Base-by-base conservation (phyloP, 53 echinoderm and acorn worm species). In the Zoroaster sp. region DNA sequence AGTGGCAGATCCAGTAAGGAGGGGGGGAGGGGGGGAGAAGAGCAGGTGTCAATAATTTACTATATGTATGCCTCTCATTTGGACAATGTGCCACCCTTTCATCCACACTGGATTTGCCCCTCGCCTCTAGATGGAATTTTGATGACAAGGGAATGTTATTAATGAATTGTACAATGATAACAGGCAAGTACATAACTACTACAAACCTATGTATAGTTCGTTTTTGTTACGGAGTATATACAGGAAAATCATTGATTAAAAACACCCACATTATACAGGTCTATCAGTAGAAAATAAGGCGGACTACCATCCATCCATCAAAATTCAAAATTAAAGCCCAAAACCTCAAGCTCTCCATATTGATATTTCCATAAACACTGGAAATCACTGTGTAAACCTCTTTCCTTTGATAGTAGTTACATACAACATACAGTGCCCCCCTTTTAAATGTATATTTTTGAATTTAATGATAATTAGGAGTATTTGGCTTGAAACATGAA, bases 401-500 rank as follows among this genome's bases (percentile, higher is more conserved):
- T 18, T 35, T 34, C 0, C 12, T 35, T 35, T 73, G 42, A 43
- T 74, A 35, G 14, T 14, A 69, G n/a, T 43, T 43, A 30, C 42
- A 28, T 28, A 11, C 14, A 45, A 74, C 42, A 74, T 45, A 11
- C 74, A 76, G 52, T 18, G 49, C 76, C 32, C 33, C 25, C 47
- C 30, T 69, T 18, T 17, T 13, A 17, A 17, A 69, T 35, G 36
- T 69, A 47, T 52, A 33, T 76, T 28, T 43, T 42, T 41, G 13
- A 46, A 47, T 32, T 33, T 76, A 28, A 42, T 13, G 45, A 49
- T 35, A 35, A 46, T 1, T 11, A 28, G 35, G 69, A 69, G 69
- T 69, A 76, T 51, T 47, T 51, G 52, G 49, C 49, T 28, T 76
- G 32, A 74, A n/a, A 46, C 74, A 74, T 74, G 46, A 74, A 74